Evolutionary conservation across 2,888 invertebrate species (phyloP), one percentile per base, ranked within the genome.

Genomic region (Eristalis tenax): DNA sequence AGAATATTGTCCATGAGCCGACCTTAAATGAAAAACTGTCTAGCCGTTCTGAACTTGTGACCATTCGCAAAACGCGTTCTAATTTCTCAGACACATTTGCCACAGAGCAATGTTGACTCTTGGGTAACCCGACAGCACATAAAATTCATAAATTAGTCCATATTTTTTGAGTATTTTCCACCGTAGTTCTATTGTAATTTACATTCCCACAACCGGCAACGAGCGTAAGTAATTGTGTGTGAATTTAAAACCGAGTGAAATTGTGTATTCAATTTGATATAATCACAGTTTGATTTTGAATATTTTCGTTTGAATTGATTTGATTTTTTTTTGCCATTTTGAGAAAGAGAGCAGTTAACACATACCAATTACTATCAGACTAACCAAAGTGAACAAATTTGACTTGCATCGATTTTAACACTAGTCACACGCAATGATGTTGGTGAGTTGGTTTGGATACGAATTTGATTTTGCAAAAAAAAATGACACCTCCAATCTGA

Each of bases 351-450:
- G 1, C 32, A 32, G 10, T 1, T 32, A 32, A 26, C 32, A 71
- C 59, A 18, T 23, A 35, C 18, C 23, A 59, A 22, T 64, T 40
- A 63, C 59, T 11, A 10, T 22, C 5, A 18, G 35, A 75, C 79
- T 76, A 76, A 81, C 73, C 26, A 38, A 75, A 65, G 74, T 70
- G 66, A 66, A 85, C 35, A 8, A 11, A 63, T 75, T 79, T 79
- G 74, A 69, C 64, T 50, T 66, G 32, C 38, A 61, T 23, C 66
- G 28, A 63, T 69, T 43, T 28, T 2, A 40, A 65, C 71, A 61
- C 15, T 40, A 83, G 59, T n/a, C 71, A 68, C 77, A 73, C 69
- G 88, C 89, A 89, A 89, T 89, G 88, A 85, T 88, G 83, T 85
- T 89, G 89, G 79, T 85, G 88, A 83, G 77, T 89, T 89, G 82